A percentile compares a stretch with the other conserved stretches of the same genome.
Evolutionary conservation across 1,140 invertebrate species (phyloP).

Genomic region (Brachystomella parvula): DNA sequence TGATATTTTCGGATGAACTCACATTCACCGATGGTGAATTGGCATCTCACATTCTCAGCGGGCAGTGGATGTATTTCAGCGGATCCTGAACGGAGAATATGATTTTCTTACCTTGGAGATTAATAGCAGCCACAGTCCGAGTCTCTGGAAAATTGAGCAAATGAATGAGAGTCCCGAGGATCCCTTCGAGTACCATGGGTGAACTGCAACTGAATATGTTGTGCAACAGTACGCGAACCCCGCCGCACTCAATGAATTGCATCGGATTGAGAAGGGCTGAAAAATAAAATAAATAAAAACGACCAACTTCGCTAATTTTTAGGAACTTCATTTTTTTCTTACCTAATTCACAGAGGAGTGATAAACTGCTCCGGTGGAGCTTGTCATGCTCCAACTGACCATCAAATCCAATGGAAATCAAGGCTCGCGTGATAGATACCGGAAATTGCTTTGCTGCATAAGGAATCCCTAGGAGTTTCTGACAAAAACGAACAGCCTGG

Average conservation of each 20-base stretch:
- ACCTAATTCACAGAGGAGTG: slow-evolving; percentile 76
- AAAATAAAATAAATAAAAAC: slow-evolving; percentile 34
- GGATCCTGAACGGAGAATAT: too few species aligned
- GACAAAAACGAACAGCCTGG: slow-evolving; percentile 74
- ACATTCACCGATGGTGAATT: too few species aligned
- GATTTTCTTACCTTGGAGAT: too few species aligned
- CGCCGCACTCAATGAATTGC: slow-evolving; percentile 70
- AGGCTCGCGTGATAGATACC: slow-evolving; percentile 56
- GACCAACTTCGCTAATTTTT: slow-evolving; percentile 15
- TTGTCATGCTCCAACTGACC: slow-evolving; percentile 63
- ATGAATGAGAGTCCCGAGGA: slow-evolving; percentile 76
- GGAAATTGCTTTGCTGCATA: slow-evolving; percentile 54
- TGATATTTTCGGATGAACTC: too few species aligned
- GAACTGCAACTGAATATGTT: slow-evolving; percentile 72
- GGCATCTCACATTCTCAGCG: too few species aligned
- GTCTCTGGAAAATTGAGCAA: slow-evolving; percentile 80
- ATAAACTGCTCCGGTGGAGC: slow-evolving; percentile 68
- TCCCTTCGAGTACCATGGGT: slow-evolving; percentile 64
- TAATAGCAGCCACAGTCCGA: slow-evolving; percentile 60
- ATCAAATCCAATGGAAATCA: slow-evolving; percentile 73
- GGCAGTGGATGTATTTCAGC: too few species aligned
- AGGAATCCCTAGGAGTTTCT: slow-evolving; percentile 47
- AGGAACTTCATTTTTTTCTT: slow-evolving; percentile 25
- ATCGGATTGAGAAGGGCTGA: slow-evolving; percentile 71
- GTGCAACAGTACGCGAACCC: slow-evolving; percentile 68